Conservation (phyloP, 2,888 invertebrate species). For the Andrena flavipes region DNA sequence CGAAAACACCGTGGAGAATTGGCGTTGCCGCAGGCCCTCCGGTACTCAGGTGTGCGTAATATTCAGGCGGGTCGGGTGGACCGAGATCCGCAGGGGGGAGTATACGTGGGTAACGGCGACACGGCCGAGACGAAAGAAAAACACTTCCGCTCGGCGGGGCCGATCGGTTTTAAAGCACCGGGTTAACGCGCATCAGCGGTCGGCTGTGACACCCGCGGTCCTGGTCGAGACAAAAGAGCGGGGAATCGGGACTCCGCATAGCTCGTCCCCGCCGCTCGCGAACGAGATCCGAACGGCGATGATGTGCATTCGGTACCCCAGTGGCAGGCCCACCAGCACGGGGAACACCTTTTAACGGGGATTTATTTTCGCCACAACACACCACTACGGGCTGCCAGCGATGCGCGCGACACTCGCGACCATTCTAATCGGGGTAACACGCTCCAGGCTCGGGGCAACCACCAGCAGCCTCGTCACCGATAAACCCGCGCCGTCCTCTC, state of each 20-base stretch:
- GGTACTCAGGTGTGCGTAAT: conserved; percentile 3
- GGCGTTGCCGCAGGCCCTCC: conserved; percentile 14
- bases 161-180: conserved; percentile 61
- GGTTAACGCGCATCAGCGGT: conserved; percentile 55
- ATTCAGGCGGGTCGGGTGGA: conserved; percentile 4
- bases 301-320: conserved; percentile 47
- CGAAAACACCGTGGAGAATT: conserved; percentile 46
- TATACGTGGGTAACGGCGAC: conserved; percentile 14
- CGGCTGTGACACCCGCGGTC: conserved; percentile 65
- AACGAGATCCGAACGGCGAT: conserved; percentile 31
- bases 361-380: conserved; percentile 69
- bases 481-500: conserved; percentile 9
- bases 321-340: conserved; percentile 24
- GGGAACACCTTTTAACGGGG: conserved; percentile 39
- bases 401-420: conserved; percentile 75
- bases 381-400: conserved; percentile 63
- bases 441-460: conserved; percentile 65
- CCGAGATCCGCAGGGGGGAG: conserved; percentile 14
- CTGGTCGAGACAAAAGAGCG: conserved; percentile 58
- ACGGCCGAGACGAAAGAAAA: conserved; percentile 55
- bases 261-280: conserved; percentile 45
- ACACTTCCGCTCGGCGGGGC: conserved; percentile 61
- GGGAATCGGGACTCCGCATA: conserved; percentile 65
- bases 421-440: conserved; percentile 70
- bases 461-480: conserved; percentile 53